Percentiles rank a stretch among this genome's conserved stretches.
These are phyloP conservation scores for Luehdorfia chinensis DNA, from an alignment of 1,140 invertebrate species.

Conservation along the genomic window DNA sequence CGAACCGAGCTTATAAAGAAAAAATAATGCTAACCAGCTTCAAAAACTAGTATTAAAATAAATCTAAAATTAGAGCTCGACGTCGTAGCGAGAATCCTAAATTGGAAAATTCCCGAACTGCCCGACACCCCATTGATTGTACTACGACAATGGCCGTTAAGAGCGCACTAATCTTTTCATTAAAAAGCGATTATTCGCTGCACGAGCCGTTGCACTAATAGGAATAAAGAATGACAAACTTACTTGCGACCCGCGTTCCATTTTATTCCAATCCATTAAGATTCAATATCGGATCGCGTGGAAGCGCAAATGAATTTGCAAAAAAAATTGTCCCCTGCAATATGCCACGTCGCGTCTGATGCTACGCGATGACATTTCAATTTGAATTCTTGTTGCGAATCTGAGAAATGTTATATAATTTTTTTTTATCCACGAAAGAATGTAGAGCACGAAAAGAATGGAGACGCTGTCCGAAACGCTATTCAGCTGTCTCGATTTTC, in stretches of 20 bases:
- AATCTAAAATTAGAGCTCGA: too few species aligned
- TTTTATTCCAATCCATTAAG: constrained; percentile 25
- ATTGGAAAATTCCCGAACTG: constrained; percentile 68
- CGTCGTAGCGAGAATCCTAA: constrained; percentile 42
- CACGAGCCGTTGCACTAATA: constrained; percentile 66
- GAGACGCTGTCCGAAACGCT: neutral
- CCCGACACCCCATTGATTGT: constrained; percentile 53
- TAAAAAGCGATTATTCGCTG: constrained; percentile 74
- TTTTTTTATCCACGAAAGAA: constrained; percentile 13
- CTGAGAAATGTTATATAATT: constrained; percentile 42
- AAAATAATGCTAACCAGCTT: too few species aligned
- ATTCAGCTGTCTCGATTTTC: neutral
- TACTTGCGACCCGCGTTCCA: constrained; percentile 15
- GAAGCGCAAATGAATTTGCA: constrained; percentile 19
- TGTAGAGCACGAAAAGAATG: neutral
- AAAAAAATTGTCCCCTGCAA: constrained; percentile 39
- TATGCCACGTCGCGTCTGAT: constrained; percentile 46
- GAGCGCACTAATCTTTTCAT: constrained; percentile 72
- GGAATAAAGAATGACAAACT: constrained; percentile 47
- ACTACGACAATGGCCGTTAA: constrained; percentile 50
- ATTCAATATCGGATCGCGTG: constrained; percentile 19
- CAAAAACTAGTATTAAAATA: too few species aligned
- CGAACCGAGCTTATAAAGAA: too few species aligned
- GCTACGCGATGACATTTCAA: constrained; percentile 65
- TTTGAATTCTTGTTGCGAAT: constrained; percentile 64